Evolutionary conservation across 2,888 invertebrate genomes (phyloP), one percentile per base, ranked within the genome.

Genomic region (Nemotelus nigrinus): DNA sequence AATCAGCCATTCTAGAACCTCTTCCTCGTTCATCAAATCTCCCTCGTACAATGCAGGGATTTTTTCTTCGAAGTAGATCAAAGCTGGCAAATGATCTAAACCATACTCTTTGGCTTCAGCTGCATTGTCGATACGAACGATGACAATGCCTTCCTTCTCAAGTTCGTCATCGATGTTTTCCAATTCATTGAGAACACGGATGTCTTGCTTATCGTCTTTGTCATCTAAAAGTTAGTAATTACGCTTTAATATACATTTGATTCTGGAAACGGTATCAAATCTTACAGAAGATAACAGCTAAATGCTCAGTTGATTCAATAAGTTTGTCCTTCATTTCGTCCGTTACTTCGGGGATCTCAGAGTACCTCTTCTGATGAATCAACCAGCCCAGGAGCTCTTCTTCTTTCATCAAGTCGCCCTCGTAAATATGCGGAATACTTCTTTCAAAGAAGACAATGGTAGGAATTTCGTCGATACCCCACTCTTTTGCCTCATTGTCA

Each of bases 271-370:
- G 3, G 48, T 67, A n/a, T 10, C 8, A 47, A 2, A 10, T 91
- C 94, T 93, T 89, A 96, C 96, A 96, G 87, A 97, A 97, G 82
- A 96, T 91, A 81, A 96, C 96, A 76, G 96, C 96, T 81, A 97
- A 90, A 85, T 92, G 95, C 78, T 93, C 91, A 44, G 93, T 91
- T 72, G 89, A 92, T 81, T 95, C 94, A 80, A 97, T 93, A 60
- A 97, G 89, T 85, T 94, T 94, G 82, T 96, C 96, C 90, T 97
- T 94, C 94, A 96, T 96, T 89, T 96, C 96, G 84, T 96, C 95
- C 6, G 96, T 96, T 43, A 97, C 92, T 88, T 96, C 96, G 67
- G 96, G 96, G 82, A 96, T 96, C 88, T 96, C 96, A 78, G 94
- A 93, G 85, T 95, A 95, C 81, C 94, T 92, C 85, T 96, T 96